Evolutionary conservation across 2,113 vertebrate species (phyloP), one percentile per base, ranked within the genome.

Genomic region (Oryctolagus cuniculus): DNA sequence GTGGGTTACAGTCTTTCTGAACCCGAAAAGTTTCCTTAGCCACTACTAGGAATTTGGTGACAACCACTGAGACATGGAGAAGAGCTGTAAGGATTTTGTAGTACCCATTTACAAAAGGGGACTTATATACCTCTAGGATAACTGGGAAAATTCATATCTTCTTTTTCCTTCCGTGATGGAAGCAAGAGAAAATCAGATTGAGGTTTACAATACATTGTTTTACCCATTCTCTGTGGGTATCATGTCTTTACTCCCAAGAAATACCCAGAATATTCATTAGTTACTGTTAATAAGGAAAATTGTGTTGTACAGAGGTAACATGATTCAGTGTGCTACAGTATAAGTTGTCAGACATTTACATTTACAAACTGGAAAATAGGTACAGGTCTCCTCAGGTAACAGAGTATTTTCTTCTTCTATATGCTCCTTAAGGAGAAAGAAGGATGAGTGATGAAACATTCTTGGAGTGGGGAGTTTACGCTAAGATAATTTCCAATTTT

Each of bases 401-500:
- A 38, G 1, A 36, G 55, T n/a, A n/a, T n/a, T 5, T 58, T 70
- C 55, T 29, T 55, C 55, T 29, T 55, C 38, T 87, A 10, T 29
- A n/a, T 8, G 4, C 2, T 82, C 7, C 27, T 67, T 55, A 27
- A 88, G 75, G 49, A 34, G 49, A 75, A 85, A 44, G 44, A 25
- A 3, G 4, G 38, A 84, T 91, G 66, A 87, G 5, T n/a, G n/a
- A 53, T 82, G 38, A 78, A 87, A 31, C 29, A 51, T 58, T 3
- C 5, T 2, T 73, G 24, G 58, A 84, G 24, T 36, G 2, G 36
- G 15, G n/a, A 22, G 84, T 72, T 91, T 82, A n/a, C 16, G 0
- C 15, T n/a, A 44, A 66, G 55, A 63, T 34, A 81, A 25, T 79
- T 93, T 91, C 44, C 27, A 69, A 3, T 72, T 75, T 91, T 38